Conservation (phyloP, 2,888 invertebrate species). For the Synanthedon formicaeformis region DNA sequence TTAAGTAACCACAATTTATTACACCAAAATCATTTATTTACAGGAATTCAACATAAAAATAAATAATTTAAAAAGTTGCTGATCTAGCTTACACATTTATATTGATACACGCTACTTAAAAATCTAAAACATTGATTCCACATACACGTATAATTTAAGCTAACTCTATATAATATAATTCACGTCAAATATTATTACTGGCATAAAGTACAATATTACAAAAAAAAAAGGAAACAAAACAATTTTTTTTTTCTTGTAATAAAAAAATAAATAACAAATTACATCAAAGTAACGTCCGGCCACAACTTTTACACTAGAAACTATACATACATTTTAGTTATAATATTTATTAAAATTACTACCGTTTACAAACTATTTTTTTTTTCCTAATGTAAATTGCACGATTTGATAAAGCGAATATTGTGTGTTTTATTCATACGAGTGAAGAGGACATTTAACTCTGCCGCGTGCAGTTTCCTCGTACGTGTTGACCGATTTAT, state of each 20-base stretch:
- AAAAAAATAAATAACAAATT: constrained; percentile 67
- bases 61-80: constrained; percentile 63
- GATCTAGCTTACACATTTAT: constrained; percentile 55
- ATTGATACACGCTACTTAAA: constrained; percentile 45
- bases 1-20: constrained; percentile 53
- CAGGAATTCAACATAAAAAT: constrained; percentile 67
- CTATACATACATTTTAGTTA: constrained; percentile 27
- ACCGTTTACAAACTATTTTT: constrained; percentile 41
- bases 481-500: too few species aligned
- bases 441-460: neutral
- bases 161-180: constrained; percentile 25
- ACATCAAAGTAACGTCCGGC: constrained; percentile 41
- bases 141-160: constrained; percentile 40
- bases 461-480: too few species aligned
- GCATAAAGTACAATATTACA: constrained; percentile 42
- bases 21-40: constrained; percentile 63
- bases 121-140: constrained; percentile 41
- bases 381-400: constrained; percentile 65
- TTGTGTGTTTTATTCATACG: constrained; percentile 12
- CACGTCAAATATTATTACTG: constrained; percentile 49
- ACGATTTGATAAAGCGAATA: constrained; percentile 66
- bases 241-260: constrained; percentile 38
- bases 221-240: constrained; percentile 34
- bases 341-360: constrained; percentile 38
- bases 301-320: constrained; percentile 16